A percentile compares a stretch with the other conserved stretches of the same genome.
Evolutionary conservation across 2,113 vertebrate species (phyloP).

Genomic region (Ascaphus truei): DNA sequence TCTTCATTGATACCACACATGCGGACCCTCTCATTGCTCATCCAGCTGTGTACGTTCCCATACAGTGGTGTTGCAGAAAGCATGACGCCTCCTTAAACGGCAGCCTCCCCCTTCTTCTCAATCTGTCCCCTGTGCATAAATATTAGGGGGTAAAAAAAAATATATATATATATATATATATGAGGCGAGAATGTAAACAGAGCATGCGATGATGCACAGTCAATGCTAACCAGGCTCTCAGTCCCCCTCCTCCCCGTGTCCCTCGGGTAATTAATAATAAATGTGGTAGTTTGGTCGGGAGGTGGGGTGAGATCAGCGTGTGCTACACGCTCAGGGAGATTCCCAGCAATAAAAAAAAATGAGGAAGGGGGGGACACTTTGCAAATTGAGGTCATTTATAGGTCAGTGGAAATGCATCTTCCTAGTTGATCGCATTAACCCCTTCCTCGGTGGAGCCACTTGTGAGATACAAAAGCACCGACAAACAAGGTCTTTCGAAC

Average conservation of each 20-base stretch:
- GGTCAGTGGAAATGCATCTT: constrained; percentile 47
- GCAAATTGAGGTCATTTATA: constrained; percentile 54
- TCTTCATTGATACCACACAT: constrained; percentile 83
- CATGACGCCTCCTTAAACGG: constrained; percentile 71
- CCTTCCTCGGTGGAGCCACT: not conserved
- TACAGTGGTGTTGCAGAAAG: constrained; percentile 82
- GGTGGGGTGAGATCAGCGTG: constrained; percentile 38
- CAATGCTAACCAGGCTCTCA: not conserved
- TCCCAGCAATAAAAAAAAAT: constrained; percentile 42
- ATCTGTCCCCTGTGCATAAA: constrained; percentile 58
- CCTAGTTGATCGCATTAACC: constrained; percentile 17
- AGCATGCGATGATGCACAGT: constrained; percentile 1
- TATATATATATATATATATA: too few species aligned
- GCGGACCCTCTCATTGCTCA: constrained; percentile 80
- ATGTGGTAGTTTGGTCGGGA: constrained; percentile 38
- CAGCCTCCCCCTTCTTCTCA: constrained; percentile 51
- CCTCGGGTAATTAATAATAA: constrained; percentile 55
- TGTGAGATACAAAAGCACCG: not conserved
- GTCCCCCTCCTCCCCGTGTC: constrained; percentile 24
- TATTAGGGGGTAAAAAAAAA: constrained; percentile 7
- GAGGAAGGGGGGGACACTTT: constrained; percentile 29
- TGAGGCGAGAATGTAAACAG: constrained; percentile 36
- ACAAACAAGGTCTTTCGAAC: too few species aligned
- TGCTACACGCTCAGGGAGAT: constrained; percentile 50
- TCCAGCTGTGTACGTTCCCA: constrained; percentile 82